Base-by-base conservation (phyloP, 2,113 vertebrate species). In the Rhinolophus sinicus region DNA sequence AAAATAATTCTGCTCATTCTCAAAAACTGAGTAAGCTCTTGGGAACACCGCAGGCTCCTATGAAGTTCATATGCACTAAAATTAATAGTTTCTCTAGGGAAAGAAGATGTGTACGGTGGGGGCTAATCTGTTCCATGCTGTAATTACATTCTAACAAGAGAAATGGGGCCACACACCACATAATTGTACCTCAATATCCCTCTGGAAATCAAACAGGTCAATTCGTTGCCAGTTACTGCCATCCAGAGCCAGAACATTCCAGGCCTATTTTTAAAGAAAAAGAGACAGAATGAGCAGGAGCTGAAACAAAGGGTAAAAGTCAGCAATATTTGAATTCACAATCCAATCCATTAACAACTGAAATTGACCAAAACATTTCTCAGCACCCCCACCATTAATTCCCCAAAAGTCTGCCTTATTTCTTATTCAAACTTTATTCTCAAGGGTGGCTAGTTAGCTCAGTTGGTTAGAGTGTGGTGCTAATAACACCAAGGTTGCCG, bases 141-240 rank as follows among this genome's bases (percentile, higher is more conserved):
- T 98, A 98, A 98, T 98, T 98, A 98, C 82, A 97, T 88, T 94
- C 60, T 98, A 95, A 97, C 69, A 85, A 94, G 95, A 98, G 95
- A 98, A 98, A 96, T 24, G 92, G 96, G 96, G 97, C 97, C 96
- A 95, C 93, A 78, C 95, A 97, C 78, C 95, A 97, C 93, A 97
- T 96, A 97, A 98, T 98, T 95, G 97, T 99, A 99, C 99, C 99
- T 99, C 99, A 67, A 99, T 99, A 96, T 99, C 99, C 98, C 99
- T 99, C 99, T 99, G 99, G 98, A 99, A 99, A 99, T 99, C 99
- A 98, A 99, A 99, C 97, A 99, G 99, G 98, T 99, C 99, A 93
- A 99, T 99, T 93, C 99, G 97, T 96, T 99, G 99, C 99, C 99
- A 99, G 99, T 99, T 99, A 96, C 99, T 99, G 97, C 99, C 99